Base-by-base conservation (phyloP, 1,140 invertebrate species). In the Eriosoma lanigerum region DNA sequence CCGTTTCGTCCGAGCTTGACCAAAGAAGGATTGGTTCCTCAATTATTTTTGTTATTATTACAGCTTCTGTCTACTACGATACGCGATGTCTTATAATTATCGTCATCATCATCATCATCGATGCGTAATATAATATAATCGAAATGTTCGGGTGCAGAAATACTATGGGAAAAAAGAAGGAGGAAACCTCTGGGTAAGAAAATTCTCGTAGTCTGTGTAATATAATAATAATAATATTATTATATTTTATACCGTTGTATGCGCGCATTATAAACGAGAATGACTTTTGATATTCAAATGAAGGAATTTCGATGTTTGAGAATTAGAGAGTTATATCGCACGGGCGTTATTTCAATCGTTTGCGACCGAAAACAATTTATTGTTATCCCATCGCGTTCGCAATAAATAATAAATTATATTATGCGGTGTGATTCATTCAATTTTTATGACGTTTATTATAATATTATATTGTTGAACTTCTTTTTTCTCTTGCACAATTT, bases 1-100 rank as follows among this genome's bases (percentile, higher is more conserved):
- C 29, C 48, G 68, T 72, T 72, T 72, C 29, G 46, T 17, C 46
- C n/a, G 68, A 72, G 52, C 68, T 72, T 72, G 68, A 72, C 68
- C 68, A 72, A 72, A 72, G 29, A 72, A 72, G 68, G 68, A 72
- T 72, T 68, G 66, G 66, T 68, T 68, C 66, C 68, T 72, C 46
- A 52, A 72, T 72, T 72, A 48, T 50, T 50, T 26, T 70, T 26
- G 19, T 70, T 50, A 50, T 52, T 72, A 13, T 15, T 44, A 21
- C 12, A 1, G 32, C 2, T n/a, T n/a, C n/a, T 24, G n/a, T 38
- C 15, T 24, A 13, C 26, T 4, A 17, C 60, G 1, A 48, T 15
- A 10, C 24, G 10, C 6, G 21, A 12, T 58, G 10, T n/a, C n/a
- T 5, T 58, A 58, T 60, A 60, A 29, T 38, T 4, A 38, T 38